Evolutionary conservation across 2,888 invertebrate genomes (phyloP).

Genomic region (Cyclophora albipunctata): DNA sequence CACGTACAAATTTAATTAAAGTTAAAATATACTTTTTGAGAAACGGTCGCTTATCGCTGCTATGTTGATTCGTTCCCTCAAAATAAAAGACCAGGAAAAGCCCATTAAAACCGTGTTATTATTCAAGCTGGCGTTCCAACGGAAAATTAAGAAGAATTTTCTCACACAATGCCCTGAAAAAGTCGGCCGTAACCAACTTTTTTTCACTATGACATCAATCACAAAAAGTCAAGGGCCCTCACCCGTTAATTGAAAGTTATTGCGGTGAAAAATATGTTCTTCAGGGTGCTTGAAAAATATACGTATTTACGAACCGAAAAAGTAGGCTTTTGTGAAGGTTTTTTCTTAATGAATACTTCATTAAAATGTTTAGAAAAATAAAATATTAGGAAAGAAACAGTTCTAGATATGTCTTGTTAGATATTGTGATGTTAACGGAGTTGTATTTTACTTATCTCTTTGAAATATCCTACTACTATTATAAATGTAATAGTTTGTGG

Average conservation of each 20-base stretch:
- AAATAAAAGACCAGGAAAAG: conserved; percentile 48
- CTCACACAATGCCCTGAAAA: conserved; percentile 45
- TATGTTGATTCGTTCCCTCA: conserved; percentile 28
- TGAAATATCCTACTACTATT: too few species aligned
- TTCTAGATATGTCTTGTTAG: too few species aligned
- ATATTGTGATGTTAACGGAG: too few species aligned
- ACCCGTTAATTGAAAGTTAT: conserved; percentile 39
- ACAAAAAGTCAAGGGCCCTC: conserved; percentile 27
- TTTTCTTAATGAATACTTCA: too few species aligned
- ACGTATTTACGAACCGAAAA: too few species aligned
- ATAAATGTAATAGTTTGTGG: too few species aligned
- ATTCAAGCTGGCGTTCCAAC: conserved; percentile 46
- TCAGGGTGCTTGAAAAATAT: neutral
- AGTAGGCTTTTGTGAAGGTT: too few species aligned
- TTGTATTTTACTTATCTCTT: too few species aligned
- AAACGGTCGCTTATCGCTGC: conserved; percentile 19
- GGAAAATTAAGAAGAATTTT: conserved; percentile 62
- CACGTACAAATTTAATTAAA: conserved; percentile 5
- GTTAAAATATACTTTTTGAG: conserved; percentile 8
- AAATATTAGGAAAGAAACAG: too few species aligned
- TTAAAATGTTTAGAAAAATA: too few species aligned
- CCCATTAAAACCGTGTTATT: conserved; percentile 51
- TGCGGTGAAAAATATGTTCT: conserved; percentile 22
- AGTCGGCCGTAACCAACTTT: conserved; percentile 37
- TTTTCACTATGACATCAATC: conserved; percentile 38